Evolutionary conservation across 2,888 invertebrate species (phyloP).

Genomic region (Coecobrya sp.): DNA sequence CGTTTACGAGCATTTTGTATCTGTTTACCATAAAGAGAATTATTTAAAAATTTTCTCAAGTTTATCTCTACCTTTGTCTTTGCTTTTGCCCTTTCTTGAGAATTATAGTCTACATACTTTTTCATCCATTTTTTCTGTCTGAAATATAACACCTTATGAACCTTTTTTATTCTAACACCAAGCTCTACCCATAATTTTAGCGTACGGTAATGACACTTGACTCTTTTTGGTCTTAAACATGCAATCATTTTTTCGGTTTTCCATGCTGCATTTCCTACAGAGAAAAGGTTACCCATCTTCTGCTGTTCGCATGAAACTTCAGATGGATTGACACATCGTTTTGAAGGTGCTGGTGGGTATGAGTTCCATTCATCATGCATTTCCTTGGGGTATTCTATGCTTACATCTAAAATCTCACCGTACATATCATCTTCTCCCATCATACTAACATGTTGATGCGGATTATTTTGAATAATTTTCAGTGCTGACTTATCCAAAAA

Average conservation of each 20-base stretch:
- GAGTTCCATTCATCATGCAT: constrained; percentile 63
- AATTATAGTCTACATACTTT: background rate
- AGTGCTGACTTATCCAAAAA: constrained; percentile 28
- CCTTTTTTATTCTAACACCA: constrained; percentile 63
- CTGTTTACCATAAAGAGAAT: constrained; percentile 54
- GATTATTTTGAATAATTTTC: background rate
- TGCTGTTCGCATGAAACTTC: constrained; percentile 32
- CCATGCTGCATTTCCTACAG: background rate
- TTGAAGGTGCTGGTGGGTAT: constrained; percentile 56
- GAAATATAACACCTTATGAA: constrained; percentile 48
- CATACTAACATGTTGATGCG: background rate
- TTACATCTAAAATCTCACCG: constrained; percentile 47
- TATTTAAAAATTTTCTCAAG: constrained; percentile 41
- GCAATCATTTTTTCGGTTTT: constrained; percentile 64
- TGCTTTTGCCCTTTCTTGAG: background rate
- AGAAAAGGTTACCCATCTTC: background rate
- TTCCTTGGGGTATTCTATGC: constrained; percentile 1
- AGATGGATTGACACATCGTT: background rate
- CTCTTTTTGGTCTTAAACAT: constrained; percentile 16
- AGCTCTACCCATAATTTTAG: constrained; percentile 53
- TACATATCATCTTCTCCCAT: background rate
- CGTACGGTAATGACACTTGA: constrained; percentile 60
- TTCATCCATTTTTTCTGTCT: constrained; percentile 58
- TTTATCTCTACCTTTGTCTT: background rate
- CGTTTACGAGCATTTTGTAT: constrained; percentile 69